Percentiles rank a stretch among this genome's conserved stretches.
Conservation (phyloP, 2,797 vertebrate species). For the Naso thynnoides region DNA sequence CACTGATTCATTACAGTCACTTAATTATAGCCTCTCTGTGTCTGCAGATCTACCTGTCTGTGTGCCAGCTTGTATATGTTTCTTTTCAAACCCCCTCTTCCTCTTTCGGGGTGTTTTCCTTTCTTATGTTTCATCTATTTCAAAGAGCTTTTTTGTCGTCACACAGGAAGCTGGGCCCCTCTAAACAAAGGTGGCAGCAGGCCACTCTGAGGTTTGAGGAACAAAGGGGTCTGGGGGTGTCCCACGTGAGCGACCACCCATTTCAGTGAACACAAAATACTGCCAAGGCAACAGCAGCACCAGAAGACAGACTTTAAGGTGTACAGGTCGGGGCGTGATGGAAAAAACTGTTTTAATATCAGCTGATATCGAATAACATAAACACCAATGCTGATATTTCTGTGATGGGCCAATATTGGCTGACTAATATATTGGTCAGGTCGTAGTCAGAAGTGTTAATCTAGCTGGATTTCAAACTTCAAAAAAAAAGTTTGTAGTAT, state of each 20-base stretch:
- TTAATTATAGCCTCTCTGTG: slow-evolving; percentile 19
- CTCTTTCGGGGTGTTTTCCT: slow-evolving; percentile 26
- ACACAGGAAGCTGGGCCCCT: slow-evolving; percentile 66
- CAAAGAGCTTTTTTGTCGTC: slow-evolving; percentile 42
- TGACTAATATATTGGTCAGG: no score
- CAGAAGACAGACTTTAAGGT: slow-evolving; percentile 22
- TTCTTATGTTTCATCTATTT: slow-evolving; percentile 32
- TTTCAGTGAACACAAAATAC: slow-evolving; percentile 40
- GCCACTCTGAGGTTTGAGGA: slow-evolving; percentile 52
- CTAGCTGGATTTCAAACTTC: background rate
- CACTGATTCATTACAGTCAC: slow-evolving; percentile 27
- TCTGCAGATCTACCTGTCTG: slow-evolving; percentile 21
- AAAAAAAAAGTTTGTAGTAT: background rate
- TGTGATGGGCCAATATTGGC: no score
- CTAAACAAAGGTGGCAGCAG: slow-evolving; percentile 67
- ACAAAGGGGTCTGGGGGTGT: slow-evolving; percentile 61
- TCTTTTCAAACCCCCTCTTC: slow-evolving; percentile 15
- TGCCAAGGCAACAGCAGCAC: slow-evolving; percentile 13
- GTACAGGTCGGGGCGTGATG: background rate
- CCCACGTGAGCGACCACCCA: slow-evolving; percentile 36
- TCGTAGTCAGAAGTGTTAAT: background rate
- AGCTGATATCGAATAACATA: no score
- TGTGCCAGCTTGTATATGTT: slow-evolving; percentile 5
- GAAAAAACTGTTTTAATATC: slow-evolving; percentile 12
- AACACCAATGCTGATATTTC: no score